These are phyloP conservation scores for Asbolus verrucosus DNA, from an alignment of 1,140 invertebrate genomes.

Conservation along the genomic window DNA sequence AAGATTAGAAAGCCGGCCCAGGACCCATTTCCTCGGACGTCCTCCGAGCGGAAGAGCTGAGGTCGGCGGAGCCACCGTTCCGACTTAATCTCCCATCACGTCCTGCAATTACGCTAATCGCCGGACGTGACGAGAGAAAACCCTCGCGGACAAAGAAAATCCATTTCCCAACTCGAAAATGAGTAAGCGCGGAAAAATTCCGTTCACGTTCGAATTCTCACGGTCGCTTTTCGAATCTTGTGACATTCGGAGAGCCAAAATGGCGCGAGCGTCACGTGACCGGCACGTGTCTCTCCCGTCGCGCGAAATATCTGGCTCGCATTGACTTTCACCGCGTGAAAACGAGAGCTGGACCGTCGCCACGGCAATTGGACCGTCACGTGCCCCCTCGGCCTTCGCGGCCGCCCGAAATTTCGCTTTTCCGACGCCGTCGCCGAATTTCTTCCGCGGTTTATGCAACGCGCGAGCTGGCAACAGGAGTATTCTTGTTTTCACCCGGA, in stretches of 20 bases:
- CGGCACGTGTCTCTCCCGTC: neutral
- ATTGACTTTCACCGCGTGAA: no score
- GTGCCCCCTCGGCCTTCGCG: neutral
- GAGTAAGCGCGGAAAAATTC: neutral
- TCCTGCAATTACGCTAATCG: constrained; percentile 12
- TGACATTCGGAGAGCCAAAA: neutral
- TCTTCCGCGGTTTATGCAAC: constrained; percentile 20
- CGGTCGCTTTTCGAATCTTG: neutral
- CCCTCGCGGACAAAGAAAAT: no score
- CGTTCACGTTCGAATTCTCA: neutral
- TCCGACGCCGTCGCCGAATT: neutral
- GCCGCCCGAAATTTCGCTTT: neutral
- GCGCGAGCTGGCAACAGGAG: no score
- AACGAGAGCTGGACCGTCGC: no score
- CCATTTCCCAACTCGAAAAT: no score
- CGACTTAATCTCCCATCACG: no score
- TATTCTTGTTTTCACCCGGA: constrained; percentile 17
- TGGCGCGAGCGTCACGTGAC: constrained; percentile 15
- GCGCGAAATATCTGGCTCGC: no score
- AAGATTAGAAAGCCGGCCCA: neutral
- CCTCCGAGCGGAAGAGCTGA: neutral
- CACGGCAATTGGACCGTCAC: neutral
- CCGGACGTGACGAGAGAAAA: no score
- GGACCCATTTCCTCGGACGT: neutral
- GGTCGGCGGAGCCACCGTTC: neutral